Base-by-base conservation (phyloP, 2,888 invertebrate species). In the Crocallis elinguaria region DNA sequence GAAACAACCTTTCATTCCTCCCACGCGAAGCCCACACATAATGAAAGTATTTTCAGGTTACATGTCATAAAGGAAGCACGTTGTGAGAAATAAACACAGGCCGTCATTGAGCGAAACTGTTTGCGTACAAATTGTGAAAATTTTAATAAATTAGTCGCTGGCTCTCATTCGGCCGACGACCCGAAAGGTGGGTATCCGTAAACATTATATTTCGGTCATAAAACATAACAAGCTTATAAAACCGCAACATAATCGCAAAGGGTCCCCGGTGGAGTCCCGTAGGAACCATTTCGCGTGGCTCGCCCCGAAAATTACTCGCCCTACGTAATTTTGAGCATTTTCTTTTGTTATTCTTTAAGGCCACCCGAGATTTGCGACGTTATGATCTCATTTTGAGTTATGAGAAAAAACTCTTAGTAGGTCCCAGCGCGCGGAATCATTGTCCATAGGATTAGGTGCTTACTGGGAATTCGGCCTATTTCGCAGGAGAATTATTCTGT, bases 341-440 rank as follows among this genome's bases (percentile, higher is more conserved):
- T 80, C 86, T 84, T 85, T 88, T 88, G 86, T 88, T 88, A 88
- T 89, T 86, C 87, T 85, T 86, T 82, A 81, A 81, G 79, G 77
- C 82, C 87, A 77, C 84, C 77, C 75, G 89, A 86, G 88, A 82
- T 82, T 85, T 77, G 83, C 83, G 81, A 85, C 83, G 87, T 88
- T 89, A 90, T 88, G 88, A 89, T 89, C 88, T 88, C 89, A 88
- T 89, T 89, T 86, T 88, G 84, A 89, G 88, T 88, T 88, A 89
- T 86, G 86, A 86, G 86, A 82, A 81, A 85, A 87, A 88, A 84
- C 86, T 88, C 88, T 85, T 83, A 86, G 84, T 76, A 78, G 77
- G 82, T 81, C 82, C 82, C 82, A 71, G 67, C 67, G 75, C 77
- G 75, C 65, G 79, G 75, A 81, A 86, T 87, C 80, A 86, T 88